Evolutionary conservation across 1,140 invertebrate genomes (phyloP).

Genomic region (Trachymyrmex cornetzi): DNA sequence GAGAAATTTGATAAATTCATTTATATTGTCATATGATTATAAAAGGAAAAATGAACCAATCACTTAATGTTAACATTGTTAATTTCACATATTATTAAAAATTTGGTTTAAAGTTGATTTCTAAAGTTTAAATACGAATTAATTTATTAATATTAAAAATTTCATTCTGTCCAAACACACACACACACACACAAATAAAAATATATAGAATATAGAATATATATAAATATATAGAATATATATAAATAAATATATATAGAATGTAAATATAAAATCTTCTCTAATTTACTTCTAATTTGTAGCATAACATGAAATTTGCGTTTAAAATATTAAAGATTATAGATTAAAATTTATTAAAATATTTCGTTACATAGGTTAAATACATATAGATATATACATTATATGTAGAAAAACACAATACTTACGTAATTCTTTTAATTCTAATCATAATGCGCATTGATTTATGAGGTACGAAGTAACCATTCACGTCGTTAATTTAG

Average conservation of each 20-base stretch:
- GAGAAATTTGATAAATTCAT: not conserved
- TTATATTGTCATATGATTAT: not conserved
- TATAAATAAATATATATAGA: too few relatives aligned
- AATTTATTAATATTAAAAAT: not conserved
- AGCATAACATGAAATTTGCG: not conserved
- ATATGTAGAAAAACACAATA: not conserved
- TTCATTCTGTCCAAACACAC: too few relatives aligned
- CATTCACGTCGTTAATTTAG: slow-evolving; percentile 28
- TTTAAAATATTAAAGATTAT: not conserved
- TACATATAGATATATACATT: not conserved
- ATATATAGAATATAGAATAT: too few relatives aligned
- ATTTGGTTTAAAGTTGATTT: not conserved
- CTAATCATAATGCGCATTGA: slow-evolving; percentile 45
- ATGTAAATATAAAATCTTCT: not conserved
- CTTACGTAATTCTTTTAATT: slow-evolving; percentile 79
- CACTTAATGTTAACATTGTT: not conserved
- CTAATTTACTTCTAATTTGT: not conserved
- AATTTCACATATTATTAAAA: not conserved
- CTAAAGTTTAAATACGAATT: not conserved
- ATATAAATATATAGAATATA: too few relatives aligned
- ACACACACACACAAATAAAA: too few relatives aligned
- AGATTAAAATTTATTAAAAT: not conserved
- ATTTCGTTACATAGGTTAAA: slow-evolving; percentile 24
- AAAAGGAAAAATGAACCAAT: not conserved
- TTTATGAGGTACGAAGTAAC: not conserved